A percentile compares a stretch with the other conserved stretches of the same genome.
Conservation (phyloP, 92 coral and sea anemone species). For the Heteractis magnifica region DNA sequence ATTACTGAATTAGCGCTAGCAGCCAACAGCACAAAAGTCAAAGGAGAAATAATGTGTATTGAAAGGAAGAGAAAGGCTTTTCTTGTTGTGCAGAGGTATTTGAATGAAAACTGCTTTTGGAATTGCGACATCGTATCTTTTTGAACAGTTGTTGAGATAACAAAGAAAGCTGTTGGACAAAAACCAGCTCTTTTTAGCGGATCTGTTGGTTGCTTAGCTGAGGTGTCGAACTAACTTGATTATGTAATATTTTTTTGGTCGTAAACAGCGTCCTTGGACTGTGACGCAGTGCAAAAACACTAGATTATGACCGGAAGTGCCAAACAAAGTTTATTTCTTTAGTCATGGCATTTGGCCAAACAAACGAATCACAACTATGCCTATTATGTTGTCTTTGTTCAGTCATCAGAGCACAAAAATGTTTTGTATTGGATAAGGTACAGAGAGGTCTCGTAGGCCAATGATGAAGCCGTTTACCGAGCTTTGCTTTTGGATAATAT, state of each 20-base stretch:
- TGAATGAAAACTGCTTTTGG: neutral
- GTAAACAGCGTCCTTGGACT: slow-evolving; percentile 13
- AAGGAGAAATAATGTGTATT: neutral
- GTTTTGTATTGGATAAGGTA: slow-evolving; percentile 11
- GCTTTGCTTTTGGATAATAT: neutral
- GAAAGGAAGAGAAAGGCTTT: neutral
- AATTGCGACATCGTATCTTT: neutral
- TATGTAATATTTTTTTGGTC: neutral
- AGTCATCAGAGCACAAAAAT: slow-evolving; percentile 9
- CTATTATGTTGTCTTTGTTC: slow-evolving; percentile 9
- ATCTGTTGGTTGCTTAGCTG: neutral
- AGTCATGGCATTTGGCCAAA: slow-evolving; percentile 41
- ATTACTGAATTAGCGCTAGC: slow-evolving; percentile 6
- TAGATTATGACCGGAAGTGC: slow-evolving; percentile 41
- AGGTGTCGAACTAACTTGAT: neutral
- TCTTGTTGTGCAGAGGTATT: neutral
- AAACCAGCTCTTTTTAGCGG: neutral
- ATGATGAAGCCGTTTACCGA: slow-evolving; percentile 7
- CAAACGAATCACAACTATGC: slow-evolving; percentile 15
- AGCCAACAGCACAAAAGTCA: neutral
- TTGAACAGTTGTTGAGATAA: neutral
- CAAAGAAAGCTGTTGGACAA: neutral
- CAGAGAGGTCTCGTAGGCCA: slow-evolving; percentile 18
- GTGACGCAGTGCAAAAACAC: slow-evolving; percentile 23
- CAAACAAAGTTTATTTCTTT: slow-evolving; percentile 29